Percentiles rank a stretch among this genome's conserved stretches.
Evolutionary conservation across 2,113 vertebrate species (phyloP).

Genomic region (Elgaria multicarinata): DNA sequence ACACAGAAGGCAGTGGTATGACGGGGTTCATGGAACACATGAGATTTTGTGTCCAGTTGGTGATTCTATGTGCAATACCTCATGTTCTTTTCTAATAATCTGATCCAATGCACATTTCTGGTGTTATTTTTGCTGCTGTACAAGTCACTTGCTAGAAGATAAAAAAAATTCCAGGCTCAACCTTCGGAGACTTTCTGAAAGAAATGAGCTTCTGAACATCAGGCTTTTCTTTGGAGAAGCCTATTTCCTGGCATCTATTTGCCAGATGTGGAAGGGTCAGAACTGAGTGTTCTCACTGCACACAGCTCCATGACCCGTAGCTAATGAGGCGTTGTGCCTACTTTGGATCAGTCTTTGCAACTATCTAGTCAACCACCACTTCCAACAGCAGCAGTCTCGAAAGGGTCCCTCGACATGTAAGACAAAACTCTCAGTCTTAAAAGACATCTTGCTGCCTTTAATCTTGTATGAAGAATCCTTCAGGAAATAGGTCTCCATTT

Average conservation of each 20-base stretch:
- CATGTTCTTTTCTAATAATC: neutral
- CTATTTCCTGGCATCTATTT: neutral
- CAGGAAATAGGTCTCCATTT: neutral
- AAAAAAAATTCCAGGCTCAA: neutral
- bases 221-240: neutral
- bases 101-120: neutral
- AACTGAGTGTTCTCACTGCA: neutral
- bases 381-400: neutral
- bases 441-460: slow-evolving; percentile 8
- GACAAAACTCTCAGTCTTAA: neutral
- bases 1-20: neutral
- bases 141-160: neutral
- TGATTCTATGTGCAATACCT: neutral
- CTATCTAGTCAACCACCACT: neutral
- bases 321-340: neutral
- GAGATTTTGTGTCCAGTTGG: neutral
- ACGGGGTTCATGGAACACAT: neutral
- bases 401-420: neutral
- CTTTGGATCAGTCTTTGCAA: neutral
- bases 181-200: neutral
- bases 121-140: neutral
- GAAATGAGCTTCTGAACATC: neutral
- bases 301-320: neutral
- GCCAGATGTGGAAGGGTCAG: neutral
- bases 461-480: slow-evolving; percentile 1